Conservation (phyloP, 2,888 invertebrate genomes). For the Epinotia demarniana region DNA sequence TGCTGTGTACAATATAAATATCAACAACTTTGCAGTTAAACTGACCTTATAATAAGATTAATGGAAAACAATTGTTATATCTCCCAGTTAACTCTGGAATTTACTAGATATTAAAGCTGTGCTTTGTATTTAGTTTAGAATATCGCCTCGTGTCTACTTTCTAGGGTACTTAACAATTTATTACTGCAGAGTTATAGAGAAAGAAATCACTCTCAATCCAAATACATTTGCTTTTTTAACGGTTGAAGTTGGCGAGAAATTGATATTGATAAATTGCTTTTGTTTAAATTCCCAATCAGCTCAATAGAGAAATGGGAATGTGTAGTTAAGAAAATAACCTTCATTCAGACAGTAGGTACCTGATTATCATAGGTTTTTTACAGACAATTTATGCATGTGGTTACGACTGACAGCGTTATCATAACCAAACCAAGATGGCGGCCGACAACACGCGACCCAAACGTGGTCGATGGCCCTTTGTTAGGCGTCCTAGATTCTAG, state of each 20-base stretch:
- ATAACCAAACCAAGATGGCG: conserved; percentile 18
- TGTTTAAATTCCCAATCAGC: too few relatives aligned
- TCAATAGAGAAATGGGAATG: too few relatives aligned
- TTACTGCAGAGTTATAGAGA: too few relatives aligned
- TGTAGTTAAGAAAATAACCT: too few relatives aligned
- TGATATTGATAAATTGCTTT: too few relatives aligned
- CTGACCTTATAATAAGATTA: too few relatives aligned
- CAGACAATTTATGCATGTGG: not conserved
- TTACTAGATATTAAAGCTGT: not conserved
- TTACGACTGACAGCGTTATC: conserved; percentile 21
- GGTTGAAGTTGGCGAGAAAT: too few relatives aligned
- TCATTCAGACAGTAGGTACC: not conserved
- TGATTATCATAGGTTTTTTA: not conserved
- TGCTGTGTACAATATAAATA: too few relatives aligned
- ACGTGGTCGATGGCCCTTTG: conserved; percentile 12
- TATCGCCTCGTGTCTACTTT: not conserved
- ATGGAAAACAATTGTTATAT: not conserved
- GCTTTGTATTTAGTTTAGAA: too few relatives aligned
- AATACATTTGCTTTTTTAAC: too few relatives aligned
- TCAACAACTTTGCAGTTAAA: too few relatives aligned
- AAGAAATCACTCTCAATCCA: too few relatives aligned
- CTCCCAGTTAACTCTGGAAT: not conserved
- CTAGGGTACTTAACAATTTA: not conserved
- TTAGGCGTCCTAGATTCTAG: conserved; percentile 15
- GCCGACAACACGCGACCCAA: conserved; percentile 11